These are phyloP conservation scores for Lepidocolaptes lacrymiger DNA, from an alignment of 2,797 vertebrate genomes.

Conservation along the genomic window DNA sequence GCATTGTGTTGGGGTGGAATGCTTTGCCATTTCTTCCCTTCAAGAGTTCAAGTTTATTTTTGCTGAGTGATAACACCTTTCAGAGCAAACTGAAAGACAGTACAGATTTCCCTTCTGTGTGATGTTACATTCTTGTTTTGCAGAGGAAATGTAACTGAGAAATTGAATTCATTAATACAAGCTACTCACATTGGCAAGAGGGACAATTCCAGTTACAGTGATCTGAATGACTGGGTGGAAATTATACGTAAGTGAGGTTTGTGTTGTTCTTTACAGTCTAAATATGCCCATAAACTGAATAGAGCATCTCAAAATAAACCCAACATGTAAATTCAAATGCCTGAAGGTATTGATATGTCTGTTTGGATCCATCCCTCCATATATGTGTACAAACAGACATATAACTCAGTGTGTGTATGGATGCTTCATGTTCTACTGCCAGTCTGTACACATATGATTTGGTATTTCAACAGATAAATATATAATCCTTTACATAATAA, in stretches of 20 bases:
- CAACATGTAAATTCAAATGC: background rate
- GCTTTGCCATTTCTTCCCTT: background rate
- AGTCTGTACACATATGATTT: background rate
- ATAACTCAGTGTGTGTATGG: fast-evolving
- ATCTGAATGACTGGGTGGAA: conserved; percentile 84
- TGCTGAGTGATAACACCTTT: background rate
- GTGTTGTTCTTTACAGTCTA: background rate
- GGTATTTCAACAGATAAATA: background rate
- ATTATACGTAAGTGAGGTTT: conserved; percentile 84
- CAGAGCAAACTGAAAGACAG: background rate
- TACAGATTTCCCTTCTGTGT: background rate
- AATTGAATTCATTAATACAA: conserved; percentile 77
- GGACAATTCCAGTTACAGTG: conserved; percentile 79
- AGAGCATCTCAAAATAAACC: background rate
- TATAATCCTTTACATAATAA: background rate
- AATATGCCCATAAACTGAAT: background rate
- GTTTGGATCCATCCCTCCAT: background rate
- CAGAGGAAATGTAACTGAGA: conserved; percentile 80
- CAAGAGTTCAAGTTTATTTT: background rate
- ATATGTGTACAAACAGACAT: fast-evolving
- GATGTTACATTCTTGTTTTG: background rate
- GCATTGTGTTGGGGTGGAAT: background rate
- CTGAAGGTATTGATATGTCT: background rate
- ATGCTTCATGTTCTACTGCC: background rate
- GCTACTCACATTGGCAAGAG: conserved; percentile 82